phyloP scores from a whole-genome alignment of 2,113 vertebrate species.

The Harpagus bidentatus region DNA sequence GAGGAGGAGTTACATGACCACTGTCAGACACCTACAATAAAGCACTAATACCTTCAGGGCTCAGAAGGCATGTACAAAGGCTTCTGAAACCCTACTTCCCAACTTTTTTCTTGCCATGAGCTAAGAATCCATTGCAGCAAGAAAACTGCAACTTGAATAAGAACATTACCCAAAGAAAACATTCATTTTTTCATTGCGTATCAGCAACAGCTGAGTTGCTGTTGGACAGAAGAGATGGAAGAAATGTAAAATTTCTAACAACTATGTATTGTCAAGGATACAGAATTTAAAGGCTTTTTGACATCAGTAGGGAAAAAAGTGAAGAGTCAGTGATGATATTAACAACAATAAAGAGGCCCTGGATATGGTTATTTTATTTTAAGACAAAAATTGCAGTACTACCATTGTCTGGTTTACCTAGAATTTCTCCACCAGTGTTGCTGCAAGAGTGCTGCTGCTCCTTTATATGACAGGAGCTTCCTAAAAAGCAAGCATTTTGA shows the following conservation, averaged over 20 bases:
- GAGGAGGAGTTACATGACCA: neutral
- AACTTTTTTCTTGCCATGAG: neutral
- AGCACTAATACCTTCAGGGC: neutral
- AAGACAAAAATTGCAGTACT: neutral
- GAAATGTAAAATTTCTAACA: neutral
- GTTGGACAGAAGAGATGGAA: neutral
- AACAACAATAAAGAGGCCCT: neutral
- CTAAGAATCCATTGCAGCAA: neutral
- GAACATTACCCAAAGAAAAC: neutral
- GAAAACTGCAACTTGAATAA: neutral
- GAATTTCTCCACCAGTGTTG: neutral
- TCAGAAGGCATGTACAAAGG: neutral
- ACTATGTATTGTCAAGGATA: neutral
- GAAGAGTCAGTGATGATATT: neutral
- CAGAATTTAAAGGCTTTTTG: neutral
- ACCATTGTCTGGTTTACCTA: neutral
- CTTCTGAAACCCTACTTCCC: neutral
- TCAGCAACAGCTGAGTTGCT: neutral
- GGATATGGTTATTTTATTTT: neutral
- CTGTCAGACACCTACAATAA: neutral
- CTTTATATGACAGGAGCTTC: neutral
- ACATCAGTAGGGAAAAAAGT: neutral
- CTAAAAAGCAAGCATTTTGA: neutral
- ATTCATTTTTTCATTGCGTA: rapidly evolving
- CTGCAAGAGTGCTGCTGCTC: neutral